Base-by-base conservation (phyloP, 2,888 invertebrate genomes). In the Nudaria mundana region DNA sequence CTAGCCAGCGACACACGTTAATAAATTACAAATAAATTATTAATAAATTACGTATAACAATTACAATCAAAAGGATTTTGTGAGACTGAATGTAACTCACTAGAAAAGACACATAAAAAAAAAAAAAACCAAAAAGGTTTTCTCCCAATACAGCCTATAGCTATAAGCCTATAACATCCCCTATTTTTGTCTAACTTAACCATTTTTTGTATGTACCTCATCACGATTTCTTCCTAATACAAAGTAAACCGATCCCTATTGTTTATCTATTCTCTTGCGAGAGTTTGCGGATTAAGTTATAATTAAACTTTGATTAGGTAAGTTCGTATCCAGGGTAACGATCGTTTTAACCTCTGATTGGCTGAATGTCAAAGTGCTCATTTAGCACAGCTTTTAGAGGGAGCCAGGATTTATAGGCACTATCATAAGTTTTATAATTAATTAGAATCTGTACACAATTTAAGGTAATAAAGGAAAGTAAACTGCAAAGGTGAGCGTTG, bases 1-100 rank as follows among this genome's bases (percentile, higher is more conserved):
- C 87, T 88, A 88, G 87, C 77, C n/a, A 75, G 80, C 77, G 76
- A 64, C 68, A 58, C 56, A 56, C 64, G 48, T 52, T 63, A 75
- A 66, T 69, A 71, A 78, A 68, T 67, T 71, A 71, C 63, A 64
- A 71, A 72, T 75, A 76, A 79, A 71, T 75, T 71, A 75, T 64
- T 45, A 64, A 70, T 67, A 64, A 67, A 72, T 72, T 69, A 70
- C 69, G 61, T 40, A 43, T 40, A 43, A n/a, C n/a, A 40, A 40
- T 32, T 57, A 51, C 56, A 52, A 51, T 48, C 40, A 50, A 45
- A 56, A 45, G 35, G 31, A 48, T 48, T 48, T 28, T 15, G 40
- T 31, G 40, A 44, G 32, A 52, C 31, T 52, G 57, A 48, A 51
- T 39, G 41, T 44, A 44, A 56, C 56, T 50, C 37, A 56, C 50